Evolutionary conservation across 1,140 invertebrate genomes (phyloP), one percentile per base, ranked within the genome.

Genomic region (Solen grandis): DNA sequence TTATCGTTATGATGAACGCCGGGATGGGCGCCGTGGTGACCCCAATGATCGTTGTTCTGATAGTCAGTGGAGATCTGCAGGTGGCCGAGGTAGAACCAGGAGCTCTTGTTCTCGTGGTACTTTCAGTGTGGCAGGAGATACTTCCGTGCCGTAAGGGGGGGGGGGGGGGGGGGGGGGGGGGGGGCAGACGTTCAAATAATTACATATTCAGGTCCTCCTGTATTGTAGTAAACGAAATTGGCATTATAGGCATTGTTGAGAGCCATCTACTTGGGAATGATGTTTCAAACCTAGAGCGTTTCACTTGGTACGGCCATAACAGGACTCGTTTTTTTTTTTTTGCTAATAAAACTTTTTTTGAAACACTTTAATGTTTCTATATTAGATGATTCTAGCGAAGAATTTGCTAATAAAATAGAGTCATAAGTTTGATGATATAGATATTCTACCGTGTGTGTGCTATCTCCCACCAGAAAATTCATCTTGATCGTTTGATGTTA

Each of bases 381-480:
- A 2, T 8, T 76, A 14, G 73, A 76, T 38, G 25, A 66, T 55
- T 63, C 62, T 22, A 54, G 57, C 29, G 73, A n/a, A n/a, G n/a
- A 76, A 65, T 54, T 57, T 76, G 50, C 31, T 46, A 14, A 5
- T 76, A 19, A 76, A 76, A 65, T 22, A 65, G 33, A 19, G 27
- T 22, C 60, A 52, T 36, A 76, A 76, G n/a, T n/a, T n/a, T n/a
- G n/a, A 22, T 55, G n/a, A 76, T 66, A 36, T 33, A 54, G 29
- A 19, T 2, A 5, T 65, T 33, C 41, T 62, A 13, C 41, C 60
- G 5, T 76, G 73, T 76, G 73, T 65, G 4, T 76, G 73, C 57
- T 76, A 76, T 22, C n/a, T 76, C 2, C 73, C 73, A 14, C 60
- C 73, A 1, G 46, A 62, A 33, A 63, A 65, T 36, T 68, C 46